Percentiles rank a stretch among this genome's conserved stretches.
Conservation (phyloP, 1,140 invertebrate species). For the Acyrthosiphon pisum region DNA sequence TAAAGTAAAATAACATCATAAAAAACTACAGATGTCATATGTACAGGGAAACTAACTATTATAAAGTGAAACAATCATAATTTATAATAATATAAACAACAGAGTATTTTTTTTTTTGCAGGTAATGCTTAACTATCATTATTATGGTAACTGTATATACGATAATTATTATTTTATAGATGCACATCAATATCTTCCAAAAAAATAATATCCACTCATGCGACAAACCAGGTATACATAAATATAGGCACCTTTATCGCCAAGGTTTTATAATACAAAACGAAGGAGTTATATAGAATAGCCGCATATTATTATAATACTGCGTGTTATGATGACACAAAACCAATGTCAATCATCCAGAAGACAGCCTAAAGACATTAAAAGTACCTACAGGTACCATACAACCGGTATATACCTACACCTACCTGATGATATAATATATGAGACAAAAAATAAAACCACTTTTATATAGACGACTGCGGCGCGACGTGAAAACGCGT, state of each 20-base stretch:
- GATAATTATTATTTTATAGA: background rate
- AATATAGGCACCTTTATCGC: background rate
- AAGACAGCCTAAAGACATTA: background rate
- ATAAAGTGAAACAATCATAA: background rate
- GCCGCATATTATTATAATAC: background rate
- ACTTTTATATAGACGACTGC: background rate
- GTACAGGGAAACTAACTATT: background rate
- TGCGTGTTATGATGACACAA: background rate
- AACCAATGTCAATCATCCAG: constrained; percentile 37
- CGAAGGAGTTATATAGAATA: background rate
- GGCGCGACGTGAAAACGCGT: background rate
- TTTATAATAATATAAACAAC: background rate
- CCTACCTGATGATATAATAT: background rate
- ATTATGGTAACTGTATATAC: background rate
- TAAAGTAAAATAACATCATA: background rate
- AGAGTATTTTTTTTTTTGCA: background rate
- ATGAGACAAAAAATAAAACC: background rate
- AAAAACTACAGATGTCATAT: background rate
- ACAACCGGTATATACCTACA: background rate
- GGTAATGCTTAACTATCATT: background rate
- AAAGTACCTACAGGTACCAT: background rate
- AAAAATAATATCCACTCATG: background rate
- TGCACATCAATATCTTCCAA: background rate
- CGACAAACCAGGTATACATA: background rate
- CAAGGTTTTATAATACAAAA: background rate